Evolutionary conservation across 2,888 invertebrate species (phyloP).

Genomic region (Miltochrista miniata): DNA sequence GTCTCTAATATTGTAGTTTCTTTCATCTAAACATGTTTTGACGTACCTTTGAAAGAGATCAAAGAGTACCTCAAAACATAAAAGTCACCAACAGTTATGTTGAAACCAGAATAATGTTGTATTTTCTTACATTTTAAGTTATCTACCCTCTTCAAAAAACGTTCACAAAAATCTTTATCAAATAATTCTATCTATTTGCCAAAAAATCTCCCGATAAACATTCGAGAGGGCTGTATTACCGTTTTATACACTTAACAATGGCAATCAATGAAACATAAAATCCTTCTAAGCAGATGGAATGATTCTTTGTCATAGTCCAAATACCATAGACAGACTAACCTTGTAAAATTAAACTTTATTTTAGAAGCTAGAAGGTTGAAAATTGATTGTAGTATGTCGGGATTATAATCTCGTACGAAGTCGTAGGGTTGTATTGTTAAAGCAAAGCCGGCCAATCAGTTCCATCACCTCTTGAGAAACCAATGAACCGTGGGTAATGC

Average conservation of each 20-base stretch:
- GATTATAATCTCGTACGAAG: slow-evolving; percentile 39
- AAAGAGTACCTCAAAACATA: neutral
- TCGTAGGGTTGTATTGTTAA: slow-evolving; percentile 63
- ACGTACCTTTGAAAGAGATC: neutral
- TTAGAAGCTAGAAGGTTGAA: slow-evolving; percentile 17
- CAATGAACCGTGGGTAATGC: slow-evolving; percentile 77
- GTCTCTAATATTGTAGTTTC: too few species aligned
- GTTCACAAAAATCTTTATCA: slow-evolving; percentile 50
- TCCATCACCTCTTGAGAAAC: slow-evolving; percentile 77
- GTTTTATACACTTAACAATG: slow-evolving; percentile 69
- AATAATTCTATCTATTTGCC: slow-evolving; percentile 66
- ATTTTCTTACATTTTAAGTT: slow-evolving; percentile 22
- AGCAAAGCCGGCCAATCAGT: slow-evolving; percentile 78
- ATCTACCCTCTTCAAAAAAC: slow-evolving; percentile 18
- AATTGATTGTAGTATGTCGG: slow-evolving; percentile 8
- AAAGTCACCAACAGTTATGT: neutral
- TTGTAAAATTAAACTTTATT: slow-evolving; percentile 27
- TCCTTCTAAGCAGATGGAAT: slow-evolving; percentile 74
- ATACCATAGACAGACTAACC: slow-evolving; percentile 27
- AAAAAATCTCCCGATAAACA: slow-evolving; percentile 51
- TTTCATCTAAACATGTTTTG: neutral
- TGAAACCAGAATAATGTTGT: slow-evolving; percentile 10
- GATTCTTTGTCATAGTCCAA: slow-evolving; percentile 46
- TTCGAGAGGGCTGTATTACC: slow-evolving; percentile 49
- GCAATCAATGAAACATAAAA: slow-evolving; percentile 80